These are phyloP conservation scores for Bufo bufo DNA, from an alignment of 2,113 vertebrate species.

Conservation along the genomic window DNA sequence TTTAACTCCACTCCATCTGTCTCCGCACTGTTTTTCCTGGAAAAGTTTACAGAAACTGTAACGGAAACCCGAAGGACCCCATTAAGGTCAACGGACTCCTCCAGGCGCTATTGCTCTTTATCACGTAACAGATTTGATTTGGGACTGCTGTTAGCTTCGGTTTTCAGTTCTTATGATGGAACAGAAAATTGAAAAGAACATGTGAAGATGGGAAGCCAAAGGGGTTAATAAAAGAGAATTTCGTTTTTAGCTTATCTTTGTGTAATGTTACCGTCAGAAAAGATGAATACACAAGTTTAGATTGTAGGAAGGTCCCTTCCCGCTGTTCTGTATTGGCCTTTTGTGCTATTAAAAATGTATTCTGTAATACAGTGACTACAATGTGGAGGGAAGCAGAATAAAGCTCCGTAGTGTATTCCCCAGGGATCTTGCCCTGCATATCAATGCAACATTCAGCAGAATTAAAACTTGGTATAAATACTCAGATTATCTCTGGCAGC, in stretches of 20 bases:
- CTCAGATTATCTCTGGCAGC: constrained; percentile 43
- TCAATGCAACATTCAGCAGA: constrained; percentile 9
- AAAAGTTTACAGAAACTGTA: no score
- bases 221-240: not conserved
- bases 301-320: not conserved
- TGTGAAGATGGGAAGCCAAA: no score
- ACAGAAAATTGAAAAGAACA: not conserved
- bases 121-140: no score
- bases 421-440: not conserved
- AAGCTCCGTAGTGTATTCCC: not conserved
- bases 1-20: no score
- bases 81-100: no score
- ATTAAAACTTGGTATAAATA: constrained; percentile 51
- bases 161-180: no score
- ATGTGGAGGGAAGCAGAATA: not conserved
- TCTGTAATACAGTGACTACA: not conserved
- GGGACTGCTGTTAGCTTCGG: no score
- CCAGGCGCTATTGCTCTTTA: no score
- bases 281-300: not conserved
- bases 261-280: not conserved
- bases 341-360: constrained; percentile 12
- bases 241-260: not conserved
- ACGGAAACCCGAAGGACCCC: no score
- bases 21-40: no score
- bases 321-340: constrained; percentile 18